Conservation (phyloP, 2,797 vertebrate species). For the Gambusia yucatana region DNA sequence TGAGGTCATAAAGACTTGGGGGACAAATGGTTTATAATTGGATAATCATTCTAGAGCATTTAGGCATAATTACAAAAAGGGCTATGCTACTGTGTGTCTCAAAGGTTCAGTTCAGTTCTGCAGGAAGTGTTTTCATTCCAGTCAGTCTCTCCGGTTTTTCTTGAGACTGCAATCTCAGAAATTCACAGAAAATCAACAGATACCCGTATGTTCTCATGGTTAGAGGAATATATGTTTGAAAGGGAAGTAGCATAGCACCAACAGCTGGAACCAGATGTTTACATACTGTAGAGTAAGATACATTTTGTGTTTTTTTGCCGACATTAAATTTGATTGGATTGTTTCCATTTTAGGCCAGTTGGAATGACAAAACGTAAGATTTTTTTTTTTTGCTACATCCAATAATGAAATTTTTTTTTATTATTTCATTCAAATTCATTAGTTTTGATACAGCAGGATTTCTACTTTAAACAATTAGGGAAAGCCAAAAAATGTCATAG, state of each 20-base stretch:
- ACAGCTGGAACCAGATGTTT: not conserved
- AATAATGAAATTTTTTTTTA: not conserved
- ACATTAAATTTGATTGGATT: not conserved
- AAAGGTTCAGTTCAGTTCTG: not conserved
- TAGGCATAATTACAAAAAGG: slow-evolving; percentile 31
- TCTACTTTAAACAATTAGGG: not conserved
- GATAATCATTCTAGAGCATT: slow-evolving; percentile 41
- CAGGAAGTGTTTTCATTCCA: not conserved
- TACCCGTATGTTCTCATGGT: not conserved
- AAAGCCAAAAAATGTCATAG: not conserved
- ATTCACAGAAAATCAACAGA: not conserved
- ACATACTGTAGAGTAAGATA: not conserved
- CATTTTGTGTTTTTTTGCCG: not conserved
- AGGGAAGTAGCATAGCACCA: not conserved
- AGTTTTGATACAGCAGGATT: not conserved
- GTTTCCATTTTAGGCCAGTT: not conserved
- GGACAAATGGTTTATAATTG: slow-evolving; percentile 25
- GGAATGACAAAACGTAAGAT: not conserved
- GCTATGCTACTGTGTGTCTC: slow-evolving; percentile 27
- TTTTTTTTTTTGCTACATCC: not conserved
- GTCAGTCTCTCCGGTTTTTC: not conserved
- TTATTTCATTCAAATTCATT: not conserved
- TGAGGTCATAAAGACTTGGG: slow-evolving; percentile 24
- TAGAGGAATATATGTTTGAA: not conserved
- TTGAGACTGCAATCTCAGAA: not conserved